A percentile compares a stretch with the other conserved stretches of the same genome.
Evolutionary conservation across 2,797 vertebrate genomes (phyloP).

Genomic region (Gallinago solitaria): DNA sequence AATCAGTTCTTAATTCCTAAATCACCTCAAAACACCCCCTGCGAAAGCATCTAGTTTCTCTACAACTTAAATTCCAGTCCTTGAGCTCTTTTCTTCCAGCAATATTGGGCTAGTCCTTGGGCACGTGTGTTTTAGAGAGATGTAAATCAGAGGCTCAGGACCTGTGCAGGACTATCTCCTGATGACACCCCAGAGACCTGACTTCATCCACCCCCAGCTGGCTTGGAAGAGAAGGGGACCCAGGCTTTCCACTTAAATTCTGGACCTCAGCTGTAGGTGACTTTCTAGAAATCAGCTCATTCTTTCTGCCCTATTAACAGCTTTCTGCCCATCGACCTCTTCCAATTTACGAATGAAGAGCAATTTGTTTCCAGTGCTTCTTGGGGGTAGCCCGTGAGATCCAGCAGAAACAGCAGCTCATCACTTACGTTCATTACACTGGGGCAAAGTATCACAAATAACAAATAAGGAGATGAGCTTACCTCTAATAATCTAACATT

Average conservation of each 20-base stretch:
- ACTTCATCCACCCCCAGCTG: background rate
- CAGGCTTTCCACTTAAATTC: background rate
- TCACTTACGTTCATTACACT: background rate
- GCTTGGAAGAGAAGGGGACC: background rate
- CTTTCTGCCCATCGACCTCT: background rate
- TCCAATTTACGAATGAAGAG: background rate
- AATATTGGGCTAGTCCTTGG: background rate
- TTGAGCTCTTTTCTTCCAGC: background rate
- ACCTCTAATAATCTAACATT: background rate
- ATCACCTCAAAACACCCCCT: background rate
- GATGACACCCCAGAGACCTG: background rate
- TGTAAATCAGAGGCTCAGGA: background rate
- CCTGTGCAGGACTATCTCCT: background rate
- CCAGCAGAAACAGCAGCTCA: background rate
- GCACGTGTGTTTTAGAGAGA: background rate
- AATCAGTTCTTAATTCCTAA: background rate
- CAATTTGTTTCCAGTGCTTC: background rate
- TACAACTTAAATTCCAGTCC: background rate
- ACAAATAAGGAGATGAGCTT: background rate
- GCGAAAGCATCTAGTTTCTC: background rate
- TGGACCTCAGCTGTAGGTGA: background rate
- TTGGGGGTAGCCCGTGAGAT: background rate
- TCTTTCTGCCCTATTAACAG: background rate
- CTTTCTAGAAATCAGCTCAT: background rate
- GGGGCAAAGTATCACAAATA: background rate